Conservation (phyloP, 2,888 invertebrate genomes). For the Dione juno region DNA sequence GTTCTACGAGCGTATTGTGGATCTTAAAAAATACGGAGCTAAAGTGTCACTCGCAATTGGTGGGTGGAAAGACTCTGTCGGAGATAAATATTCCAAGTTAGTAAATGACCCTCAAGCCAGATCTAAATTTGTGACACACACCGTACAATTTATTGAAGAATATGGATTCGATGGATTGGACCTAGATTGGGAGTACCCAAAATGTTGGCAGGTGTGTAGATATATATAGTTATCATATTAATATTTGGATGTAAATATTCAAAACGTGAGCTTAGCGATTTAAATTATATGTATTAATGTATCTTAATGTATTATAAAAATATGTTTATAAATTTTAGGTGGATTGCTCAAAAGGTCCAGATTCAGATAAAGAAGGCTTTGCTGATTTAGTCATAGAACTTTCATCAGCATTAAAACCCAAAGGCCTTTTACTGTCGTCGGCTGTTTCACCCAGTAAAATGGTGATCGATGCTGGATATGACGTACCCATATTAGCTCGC, state of each 20-base stretch:
- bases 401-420: constrained; percentile 85
- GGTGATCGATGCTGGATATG: constrained; percentile 93
- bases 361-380: constrained; percentile 92
- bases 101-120: constrained; percentile 90
- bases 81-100: constrained; percentile 93
- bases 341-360: constrained; percentile 92
- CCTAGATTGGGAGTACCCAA: constrained; percentile 97
- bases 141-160: constrained; percentile 89
- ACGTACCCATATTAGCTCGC: constrained; percentile 88
- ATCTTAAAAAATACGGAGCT: constrained; percentile 89
- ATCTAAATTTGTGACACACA: constrained; percentile 88
- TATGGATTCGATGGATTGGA: constrained; percentile 96
- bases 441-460: constrained; percentile 95
- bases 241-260: neutral
- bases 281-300: no score
- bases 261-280: no score
- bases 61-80: constrained; percentile 97
- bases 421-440: constrained; percentile 88
- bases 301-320: no score
- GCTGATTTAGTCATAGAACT: constrained; percentile 89
- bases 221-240: constrained; percentile 9
- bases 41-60: constrained; percentile 95
- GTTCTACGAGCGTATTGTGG: constrained; percentile 93
- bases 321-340: constrained; percentile 78
- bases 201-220: constrained; percentile 89